A percentile compares a stretch with the other conserved stretches of the same genome.
These are phyloP conservation scores for Botia almorhae DNA, from an alignment of 2,797 vertebrate species.

Conservation along the genomic window DNA sequence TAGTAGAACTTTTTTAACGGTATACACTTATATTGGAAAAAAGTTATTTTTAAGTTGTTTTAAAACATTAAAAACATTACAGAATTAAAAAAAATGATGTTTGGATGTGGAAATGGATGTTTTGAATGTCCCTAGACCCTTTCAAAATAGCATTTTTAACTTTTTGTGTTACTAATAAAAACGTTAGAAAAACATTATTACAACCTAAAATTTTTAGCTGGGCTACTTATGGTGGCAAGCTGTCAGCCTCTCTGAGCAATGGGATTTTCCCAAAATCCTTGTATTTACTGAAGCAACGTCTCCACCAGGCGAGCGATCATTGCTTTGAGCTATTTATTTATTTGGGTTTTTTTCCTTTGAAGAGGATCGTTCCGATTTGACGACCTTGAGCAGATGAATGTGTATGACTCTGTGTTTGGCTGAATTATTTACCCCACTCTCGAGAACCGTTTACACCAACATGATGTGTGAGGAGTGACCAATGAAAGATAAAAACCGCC, in stretches of 20 bases:
- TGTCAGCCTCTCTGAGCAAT: conserved; percentile 13
- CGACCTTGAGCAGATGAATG: conserved; percentile 1
- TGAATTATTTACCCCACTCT: conserved; percentile 41
- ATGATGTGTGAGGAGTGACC: conserved; percentile 18
- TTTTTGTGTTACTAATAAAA: no score
- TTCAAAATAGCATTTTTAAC: no score
- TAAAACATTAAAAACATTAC: no score
- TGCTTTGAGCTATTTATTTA: conserved; percentile 34
- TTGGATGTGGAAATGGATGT: no score
- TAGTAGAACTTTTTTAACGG: no score
- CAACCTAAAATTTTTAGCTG: neutral
- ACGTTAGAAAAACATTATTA: neutral
- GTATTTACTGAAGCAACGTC: neutral
- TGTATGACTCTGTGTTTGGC: neutral
- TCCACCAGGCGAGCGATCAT: conserved; percentile 7
- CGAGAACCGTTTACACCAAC: conserved; percentile 43
- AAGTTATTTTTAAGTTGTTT: no score
- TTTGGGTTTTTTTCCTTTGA: neutral
- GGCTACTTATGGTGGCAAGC: neutral
- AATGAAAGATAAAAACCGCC: conserved; percentile 19
- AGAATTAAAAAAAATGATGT: no score
- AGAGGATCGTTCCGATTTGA: conserved; percentile 15
- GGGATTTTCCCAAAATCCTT: conserved; percentile 22
- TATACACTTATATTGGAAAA: no score
- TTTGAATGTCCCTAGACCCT: no score